Evolutionary conservation across 2,113 vertebrate genomes (phyloP), one percentile per base, ranked within the genome.

Genomic region (Cariama cristata): DNA sequence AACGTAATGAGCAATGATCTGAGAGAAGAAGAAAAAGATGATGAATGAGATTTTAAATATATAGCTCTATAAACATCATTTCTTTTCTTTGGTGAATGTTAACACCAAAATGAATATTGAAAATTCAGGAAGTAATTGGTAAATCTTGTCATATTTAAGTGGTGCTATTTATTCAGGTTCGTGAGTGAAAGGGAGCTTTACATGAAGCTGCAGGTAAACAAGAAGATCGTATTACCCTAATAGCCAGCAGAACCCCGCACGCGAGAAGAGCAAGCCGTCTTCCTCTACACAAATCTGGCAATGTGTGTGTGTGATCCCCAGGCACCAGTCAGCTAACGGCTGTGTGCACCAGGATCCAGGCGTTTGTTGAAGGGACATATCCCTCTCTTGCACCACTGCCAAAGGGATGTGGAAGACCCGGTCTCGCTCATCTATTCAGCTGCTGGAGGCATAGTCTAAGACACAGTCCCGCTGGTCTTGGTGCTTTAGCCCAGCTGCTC

Each of bases 201-300:
- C 14, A 24, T 1, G 5, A 71, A 88, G 49, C 62, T 86, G 66
- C 52, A 75, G 49, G 58, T 82, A 68, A 88, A 72, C 28, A 72
- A 62, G 59, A 72, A 24, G 14, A 27, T 59, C 47, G 2, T 14
- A 42, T 55, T 68, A 15, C 10, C 26, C 47, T 67, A 55, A 44
- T 1, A 56, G 21, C 11, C 60, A 82, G 30, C 60, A 90, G 62
- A 83, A 50, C 12, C 19, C 44, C 0, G 0, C 19, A 8, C 0
- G 0, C 13, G 68, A 56, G n/a, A n/a, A 50, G 12, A 38, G 7
- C 32, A 50, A 74, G 28, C 5, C 0, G 0, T 8, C 32, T 12
- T 52, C 30, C 55, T 26, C 16, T 14, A 2, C 26, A 2, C 32
- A 71, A 45, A 21, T 2, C 40, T 49, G 52, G 9, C 28, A 52